A percentile compares a stretch with the other conserved stretches of the same genome.
phyloP scores from a whole-genome alignment of 1,140 invertebrate genomes.

The Medauroidea extradentata region DNA sequence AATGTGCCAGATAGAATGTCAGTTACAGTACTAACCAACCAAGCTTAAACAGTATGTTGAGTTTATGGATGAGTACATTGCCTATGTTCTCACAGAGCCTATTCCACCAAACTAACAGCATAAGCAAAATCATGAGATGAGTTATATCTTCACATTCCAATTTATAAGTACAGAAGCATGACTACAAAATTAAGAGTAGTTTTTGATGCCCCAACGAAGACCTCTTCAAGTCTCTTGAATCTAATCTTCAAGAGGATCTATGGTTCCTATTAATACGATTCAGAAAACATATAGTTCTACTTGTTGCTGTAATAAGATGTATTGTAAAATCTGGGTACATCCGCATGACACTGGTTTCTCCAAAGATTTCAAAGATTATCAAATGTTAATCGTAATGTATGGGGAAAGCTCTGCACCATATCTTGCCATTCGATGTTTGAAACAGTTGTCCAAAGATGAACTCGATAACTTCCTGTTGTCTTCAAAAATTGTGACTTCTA shows the following conservation, averaged over 20 bases:
- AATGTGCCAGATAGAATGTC: no score
- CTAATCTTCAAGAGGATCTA: conserved; percentile 15
- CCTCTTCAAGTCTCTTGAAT: conserved; percentile 12
- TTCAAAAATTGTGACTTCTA: conserved; percentile 39
- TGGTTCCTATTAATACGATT: conserved; percentile 10
- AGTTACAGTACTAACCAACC: no score
- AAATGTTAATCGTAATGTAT: conserved; percentile 37
- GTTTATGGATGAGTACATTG: no score
- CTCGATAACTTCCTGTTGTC: conserved; percentile 24
- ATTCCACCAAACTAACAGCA: no score
- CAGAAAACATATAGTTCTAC: conserved; percentile 7
- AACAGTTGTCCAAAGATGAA: conserved; percentile 32
- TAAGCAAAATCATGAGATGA: no score
- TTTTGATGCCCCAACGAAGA: conserved; percentile 20
- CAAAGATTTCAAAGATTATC: conserved; percentile 22
- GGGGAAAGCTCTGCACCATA: conserved; percentile 35
- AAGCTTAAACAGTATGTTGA: no score
- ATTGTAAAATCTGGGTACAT: neutral
- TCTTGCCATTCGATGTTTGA: conserved; percentile 31
- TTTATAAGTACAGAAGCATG: conserved; percentile 11
- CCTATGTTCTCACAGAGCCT: no score
- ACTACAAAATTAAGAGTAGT: conserved; percentile 24
- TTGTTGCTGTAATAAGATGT: conserved; percentile 26
- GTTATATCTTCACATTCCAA: conserved; percentile 21
- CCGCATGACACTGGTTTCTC: neutral